phyloP scores from a whole-genome alignment of 2,797 vertebrate species.

The Pterois miles region DNA sequence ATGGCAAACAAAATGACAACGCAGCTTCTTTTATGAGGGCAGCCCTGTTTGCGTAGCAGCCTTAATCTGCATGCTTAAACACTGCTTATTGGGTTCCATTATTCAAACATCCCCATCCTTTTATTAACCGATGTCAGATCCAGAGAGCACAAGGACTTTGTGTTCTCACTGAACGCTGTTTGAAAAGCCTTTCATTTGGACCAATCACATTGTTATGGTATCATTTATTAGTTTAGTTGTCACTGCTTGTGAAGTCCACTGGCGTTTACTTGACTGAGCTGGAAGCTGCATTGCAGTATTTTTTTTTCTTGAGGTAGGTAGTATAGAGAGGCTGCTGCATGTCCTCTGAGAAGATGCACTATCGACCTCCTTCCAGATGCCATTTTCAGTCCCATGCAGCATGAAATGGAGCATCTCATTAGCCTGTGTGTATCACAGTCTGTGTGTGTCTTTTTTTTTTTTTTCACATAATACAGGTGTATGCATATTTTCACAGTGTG shows the following conservation, averaged over 20 bases:
- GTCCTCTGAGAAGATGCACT: conserved; percentile 66
- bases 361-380: conserved; percentile 64
- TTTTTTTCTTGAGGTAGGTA: conserved; percentile 31
- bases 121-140: conserved; percentile 50
- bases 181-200: conserved; percentile 44
- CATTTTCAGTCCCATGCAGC: conserved; percentile 69
- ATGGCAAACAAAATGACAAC: conserved; percentile 54
- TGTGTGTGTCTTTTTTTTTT: neutral
- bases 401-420: conserved; percentile 64
- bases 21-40: conserved; percentile 46
- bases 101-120: conserved; percentile 48
- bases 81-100: conserved; percentile 62
- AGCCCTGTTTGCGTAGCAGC: conserved; percentile 47
- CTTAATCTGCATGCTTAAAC: conserved; percentile 74
- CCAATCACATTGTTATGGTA: conserved; percentile 47
- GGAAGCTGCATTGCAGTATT: conserved; percentile 72
- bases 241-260: conserved; percentile 48
- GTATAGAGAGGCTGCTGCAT: conserved; percentile 41
- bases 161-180: conserved; percentile 30
- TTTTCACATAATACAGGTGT: neutral
- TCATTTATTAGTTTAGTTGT: conserved; percentile 44
- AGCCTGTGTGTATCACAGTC: conserved; percentile 9
- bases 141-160: conserved; percentile 41
- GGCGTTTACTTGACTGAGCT: conserved; percentile 37
- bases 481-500: neutral